Conservation (phyloP, 2,113 vertebrate species). For the Gymnorhina tibicen region DNA sequence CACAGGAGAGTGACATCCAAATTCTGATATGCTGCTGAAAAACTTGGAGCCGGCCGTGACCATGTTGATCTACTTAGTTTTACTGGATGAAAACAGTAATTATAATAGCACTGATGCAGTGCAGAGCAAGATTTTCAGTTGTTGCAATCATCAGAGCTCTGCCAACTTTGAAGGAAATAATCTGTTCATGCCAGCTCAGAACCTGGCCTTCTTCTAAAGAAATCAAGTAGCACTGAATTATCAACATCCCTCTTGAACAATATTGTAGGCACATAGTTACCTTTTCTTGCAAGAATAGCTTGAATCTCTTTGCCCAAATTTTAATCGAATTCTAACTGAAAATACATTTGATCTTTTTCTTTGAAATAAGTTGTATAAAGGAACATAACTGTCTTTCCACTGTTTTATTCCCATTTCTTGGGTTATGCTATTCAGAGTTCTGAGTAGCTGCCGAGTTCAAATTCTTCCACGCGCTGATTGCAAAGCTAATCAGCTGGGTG, state of each 20-base stretch:
- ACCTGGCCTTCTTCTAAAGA: background rate
- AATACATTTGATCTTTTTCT: background rate
- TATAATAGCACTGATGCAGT: background rate
- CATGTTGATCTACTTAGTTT: constrained; percentile 9
- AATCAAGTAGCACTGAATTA: background rate
- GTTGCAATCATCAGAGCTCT: background rate
- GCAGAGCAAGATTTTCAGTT: background rate
- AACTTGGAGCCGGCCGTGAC: background rate
- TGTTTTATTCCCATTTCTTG: background rate
- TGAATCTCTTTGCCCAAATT: background rate
- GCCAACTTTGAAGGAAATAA: background rate
- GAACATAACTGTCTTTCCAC: background rate
- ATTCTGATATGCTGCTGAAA: background rate
- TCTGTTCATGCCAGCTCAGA: background rate
- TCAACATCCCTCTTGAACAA: background rate
- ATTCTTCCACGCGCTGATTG: background rate
- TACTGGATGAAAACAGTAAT: background rate
- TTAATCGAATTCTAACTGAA: background rate
- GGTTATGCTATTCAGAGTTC: background rate
- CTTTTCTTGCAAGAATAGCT: background rate
- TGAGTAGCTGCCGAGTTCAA: background rate
- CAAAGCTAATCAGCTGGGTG: background rate
- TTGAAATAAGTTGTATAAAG: background rate
- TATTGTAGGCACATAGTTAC: background rate
- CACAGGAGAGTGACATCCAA: background rate